These are phyloP conservation scores for Eurystomus glaucurus DNA, from an alignment of 2,797 vertebrate species.

Conservation along the genomic window DNA sequence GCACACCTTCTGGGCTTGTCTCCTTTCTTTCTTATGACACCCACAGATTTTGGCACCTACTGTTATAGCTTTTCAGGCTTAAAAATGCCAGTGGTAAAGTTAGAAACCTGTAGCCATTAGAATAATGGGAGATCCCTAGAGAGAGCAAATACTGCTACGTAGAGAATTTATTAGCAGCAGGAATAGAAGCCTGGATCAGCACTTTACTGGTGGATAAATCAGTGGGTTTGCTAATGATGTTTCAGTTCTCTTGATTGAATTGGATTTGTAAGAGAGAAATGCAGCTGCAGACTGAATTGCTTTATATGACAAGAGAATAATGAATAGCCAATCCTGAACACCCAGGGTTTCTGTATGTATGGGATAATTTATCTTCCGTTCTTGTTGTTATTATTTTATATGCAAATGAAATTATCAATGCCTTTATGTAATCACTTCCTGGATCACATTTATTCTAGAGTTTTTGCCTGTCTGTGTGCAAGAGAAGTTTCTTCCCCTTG, in stretches of 20 bases:
- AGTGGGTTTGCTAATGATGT: slow-evolving; percentile 68
- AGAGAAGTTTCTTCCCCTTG: neutral
- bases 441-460: slow-evolving; percentile 46
- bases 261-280: slow-evolving; percentile 64
- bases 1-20: too few relatives aligned
- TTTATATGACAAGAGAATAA: slow-evolving; percentile 64
- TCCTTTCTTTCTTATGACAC: neutral
- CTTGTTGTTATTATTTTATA: slow-evolving; percentile 64
- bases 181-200: slow-evolving; percentile 66
- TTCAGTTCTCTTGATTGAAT: slow-evolving; percentile 69
- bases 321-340: slow-evolving; percentile 47
- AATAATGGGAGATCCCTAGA: slow-evolving; percentile 40
- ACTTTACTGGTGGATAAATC: slow-evolving; percentile 58
- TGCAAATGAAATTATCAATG: slow-evolving; percentile 63
- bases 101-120: slow-evolving; percentile 28
- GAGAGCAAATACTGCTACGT: neutral
- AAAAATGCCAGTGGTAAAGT: slow-evolving; percentile 4
- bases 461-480: neutral
- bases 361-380: slow-evolving; percentile 46
- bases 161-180: slow-evolving; percentile 62
- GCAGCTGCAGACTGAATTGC: slow-evolving; percentile 71
- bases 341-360: slow-evolving; percentile 29
- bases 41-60: neutral
- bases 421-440: slow-evolving; percentile 53
- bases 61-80: neutral